These are phyloP conservation scores for Osmerus mordax DNA, from an alignment of 2,113 vertebrate genomes.

Conservation along the genomic window DNA sequence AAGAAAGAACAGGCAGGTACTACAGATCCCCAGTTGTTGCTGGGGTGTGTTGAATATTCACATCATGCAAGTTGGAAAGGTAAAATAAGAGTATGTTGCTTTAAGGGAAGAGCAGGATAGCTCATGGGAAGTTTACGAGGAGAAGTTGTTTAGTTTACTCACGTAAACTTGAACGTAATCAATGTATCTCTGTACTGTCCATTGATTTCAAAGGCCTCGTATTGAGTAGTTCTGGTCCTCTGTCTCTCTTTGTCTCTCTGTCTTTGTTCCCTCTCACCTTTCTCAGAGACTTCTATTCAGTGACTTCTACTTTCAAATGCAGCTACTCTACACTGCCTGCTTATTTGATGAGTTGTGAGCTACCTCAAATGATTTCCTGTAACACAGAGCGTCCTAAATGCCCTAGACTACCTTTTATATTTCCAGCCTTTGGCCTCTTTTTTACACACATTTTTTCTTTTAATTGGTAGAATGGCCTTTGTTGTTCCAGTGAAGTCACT, in stretches of 20 bases:
- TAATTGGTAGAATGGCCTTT: constrained; percentile 62
- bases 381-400: constrained; percentile 34
- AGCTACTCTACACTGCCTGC: constrained; percentile 64
- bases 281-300: constrained; percentile 64
- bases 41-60: too few relatives aligned
- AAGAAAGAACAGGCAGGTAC: too few relatives aligned
- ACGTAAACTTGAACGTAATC: too few relatives aligned
- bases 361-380: constrained; percentile 67
- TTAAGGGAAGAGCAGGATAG: too few relatives aligned
- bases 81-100: too few relatives aligned
- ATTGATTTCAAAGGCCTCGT: too few relatives aligned
- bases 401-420: constrained; percentile 49
- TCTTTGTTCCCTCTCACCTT: constrained; percentile 40
- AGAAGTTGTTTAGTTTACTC: too few relatives aligned
- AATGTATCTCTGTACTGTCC: too few relatives aligned
- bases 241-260: constrained; percentile 4
- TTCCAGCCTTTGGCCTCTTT: constrained; percentile 59
- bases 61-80: too few relatives aligned
- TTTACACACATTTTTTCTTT: constrained; percentile 50
- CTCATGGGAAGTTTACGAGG: too few relatives aligned
- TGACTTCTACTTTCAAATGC: constrained; percentile 73
- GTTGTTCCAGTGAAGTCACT: constrained; percentile 53
- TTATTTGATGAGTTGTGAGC: constrained; percentile 62
- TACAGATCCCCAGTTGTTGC: too few relatives aligned
- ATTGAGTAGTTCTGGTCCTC: not conserved